phyloP scores from a whole-genome alignment of 2,113 vertebrate species.

The Tiliqua scincoides region DNA sequence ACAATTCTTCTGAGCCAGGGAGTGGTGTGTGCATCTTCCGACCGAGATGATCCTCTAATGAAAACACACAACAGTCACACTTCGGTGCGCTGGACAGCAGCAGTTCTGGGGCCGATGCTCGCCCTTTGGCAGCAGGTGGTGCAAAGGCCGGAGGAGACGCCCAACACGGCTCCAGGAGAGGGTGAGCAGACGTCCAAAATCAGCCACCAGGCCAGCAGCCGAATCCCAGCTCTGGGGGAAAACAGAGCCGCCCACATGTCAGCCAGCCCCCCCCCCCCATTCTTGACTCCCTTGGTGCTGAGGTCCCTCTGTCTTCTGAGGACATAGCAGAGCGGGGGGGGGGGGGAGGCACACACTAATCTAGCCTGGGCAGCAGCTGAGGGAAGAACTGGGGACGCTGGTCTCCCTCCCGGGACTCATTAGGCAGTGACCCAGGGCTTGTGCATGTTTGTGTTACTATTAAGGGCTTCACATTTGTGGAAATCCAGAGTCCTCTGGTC shows the following conservation, averaged over 20 bases:
- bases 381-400: no score
- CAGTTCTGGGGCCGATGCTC: no score
- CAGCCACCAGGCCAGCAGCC: no score
- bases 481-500: not conserved
- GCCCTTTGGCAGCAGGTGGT: no score
- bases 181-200: no score
- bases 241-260: not conserved
- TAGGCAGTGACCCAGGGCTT: not conserved
- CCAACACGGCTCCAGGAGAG: no score
- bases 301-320: not conserved
- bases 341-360: not conserved
- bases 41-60: no score
- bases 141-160: no score
- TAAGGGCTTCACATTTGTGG: not conserved
- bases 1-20: no score
- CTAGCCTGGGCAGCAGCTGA: not conserved
- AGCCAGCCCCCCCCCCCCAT: not conserved
- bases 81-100: no score
- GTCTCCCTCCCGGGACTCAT: not conserved
- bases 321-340: not conserved
- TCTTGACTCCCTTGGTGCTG: rapidly evolving
- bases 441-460: not conserved
- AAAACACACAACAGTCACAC: no score
- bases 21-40: no score
- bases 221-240: not conserved